Evolutionary conservation across 2,113 vertebrate species (phyloP), one percentile per base, ranked within the genome.

Genomic region (Zosterops hypoxanthus): DNA sequence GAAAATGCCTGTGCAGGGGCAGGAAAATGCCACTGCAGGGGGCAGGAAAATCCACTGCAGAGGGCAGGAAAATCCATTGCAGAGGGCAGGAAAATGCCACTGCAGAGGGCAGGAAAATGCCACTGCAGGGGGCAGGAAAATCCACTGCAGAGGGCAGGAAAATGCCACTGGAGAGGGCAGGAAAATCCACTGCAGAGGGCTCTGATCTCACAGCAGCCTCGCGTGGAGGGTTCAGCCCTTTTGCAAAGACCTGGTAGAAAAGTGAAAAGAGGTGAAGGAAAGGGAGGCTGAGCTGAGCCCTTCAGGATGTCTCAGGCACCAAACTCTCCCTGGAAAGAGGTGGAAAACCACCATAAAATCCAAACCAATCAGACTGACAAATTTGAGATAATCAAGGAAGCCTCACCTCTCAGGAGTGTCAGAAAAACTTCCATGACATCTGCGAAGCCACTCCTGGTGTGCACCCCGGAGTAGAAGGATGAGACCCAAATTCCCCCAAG

Each of bases 171-270:
- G n/a, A n/a, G n/a, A n/a, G n/a, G n/a, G 39, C 39, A 39, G 39
- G 39, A 2, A 19, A 71, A 60, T 19, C 22, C 39, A 6, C 26
- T 34, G 53, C 44, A 20, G 14, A 3, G 2, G 8, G 22, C 11
- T 71, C 53, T 44, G 39, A 5, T 9, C 83, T 34, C 86, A 46
- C 36, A 44, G 7, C 52, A 25, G 26, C 52, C 11, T 9, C 73
- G n/a, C 69, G 18, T 0, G 0, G 19, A n/a, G 22, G 17, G 14
- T 12, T 14, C 36, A 33, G 39, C n/a, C 22, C 11, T 25, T 65
- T 14, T 26, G 23, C 28, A 86, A 34, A 33, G 22, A 12, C 24
- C 56, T 73, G n/a, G 26, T 1, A 12, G 7, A 7, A 9, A 81
- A 53, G 9, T 2, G 42, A 56, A 50, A 13, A 9, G 24, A 15